A percentile compares a stretch with the other conserved stretches of the same genome.
Evolutionary conservation across 2,113 vertebrate species (phyloP).

Genomic region (Calidris pygmaea): DNA sequence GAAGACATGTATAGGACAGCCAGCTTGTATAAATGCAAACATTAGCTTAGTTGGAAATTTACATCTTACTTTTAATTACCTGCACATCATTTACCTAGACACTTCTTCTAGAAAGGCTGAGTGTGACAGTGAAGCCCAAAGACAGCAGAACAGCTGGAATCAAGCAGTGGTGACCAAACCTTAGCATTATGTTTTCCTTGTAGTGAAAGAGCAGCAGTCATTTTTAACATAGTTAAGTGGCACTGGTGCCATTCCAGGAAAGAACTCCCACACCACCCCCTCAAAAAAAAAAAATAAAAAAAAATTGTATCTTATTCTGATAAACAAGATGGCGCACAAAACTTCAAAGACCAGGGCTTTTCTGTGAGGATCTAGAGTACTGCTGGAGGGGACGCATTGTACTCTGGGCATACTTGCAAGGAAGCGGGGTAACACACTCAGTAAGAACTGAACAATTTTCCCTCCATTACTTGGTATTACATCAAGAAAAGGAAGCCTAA

Average conservation of each 20-base stretch:
- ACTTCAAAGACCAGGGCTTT: neutral
- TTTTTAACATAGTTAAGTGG: neutral
- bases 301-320: neutral
- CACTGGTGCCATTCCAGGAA: neutral
- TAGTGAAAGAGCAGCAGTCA: neutral
- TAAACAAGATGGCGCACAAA: neutral
- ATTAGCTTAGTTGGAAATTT: neutral
- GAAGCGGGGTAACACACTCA: accelerated
- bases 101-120: neutral
- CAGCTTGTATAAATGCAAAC: neutral
- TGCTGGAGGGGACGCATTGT: neutral
- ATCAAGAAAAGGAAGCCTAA: neutral
- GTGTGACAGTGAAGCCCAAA: neutral
- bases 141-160: neutral
- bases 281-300: neutral
- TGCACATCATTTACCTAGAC: neutral
- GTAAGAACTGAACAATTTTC: neutral
- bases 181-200: neutral
- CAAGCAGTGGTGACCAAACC: accelerated
- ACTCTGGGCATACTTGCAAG: neutral
- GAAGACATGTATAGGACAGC: neutral
- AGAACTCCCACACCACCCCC: too few species aligned
- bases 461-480: neutral
- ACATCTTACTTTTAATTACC: neutral
- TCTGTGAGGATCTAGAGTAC: neutral